Evolutionary conservation across 2,888 invertebrate species (phyloP), one percentile per base, ranked within the genome.

Genomic region (Drosophila nr. perissopoda): DNA sequence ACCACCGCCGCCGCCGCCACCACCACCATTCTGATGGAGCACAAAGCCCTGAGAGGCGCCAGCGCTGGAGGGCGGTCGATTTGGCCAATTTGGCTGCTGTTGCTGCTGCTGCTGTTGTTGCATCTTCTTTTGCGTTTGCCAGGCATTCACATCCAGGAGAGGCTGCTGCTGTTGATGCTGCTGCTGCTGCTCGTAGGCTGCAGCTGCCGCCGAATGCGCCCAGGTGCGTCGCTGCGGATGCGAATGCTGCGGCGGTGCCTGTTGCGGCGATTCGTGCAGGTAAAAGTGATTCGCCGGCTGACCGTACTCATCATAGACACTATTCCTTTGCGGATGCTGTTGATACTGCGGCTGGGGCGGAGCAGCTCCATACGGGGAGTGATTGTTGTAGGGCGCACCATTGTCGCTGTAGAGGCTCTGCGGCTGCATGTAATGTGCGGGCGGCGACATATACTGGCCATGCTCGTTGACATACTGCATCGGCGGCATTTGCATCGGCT

Each of bases 271-370:
- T 89, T 96, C 96, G 92, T 97, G 97, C 84, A 97, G 94, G 93
- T 96, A 97, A 93, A 97, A 97, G 92, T 96, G 96, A 80, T 95
- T 94, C 31, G 73, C 74, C 72, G 95, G 94, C 82, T 92, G 93
- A 4, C 91, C 93, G 86, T 93, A 93, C 60, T 93, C 93, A 79
- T 93, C 93, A 66, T 96, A 96, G 65, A 94, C 94, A 66, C 94
- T 94, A 69, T 92, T 92, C 72, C 92, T 91, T 76, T 83, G 91
- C 78, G 95, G 94, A 34, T 75, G 71, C 76, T 83, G 91, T 77
- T 95, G 94, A 29, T 78, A 70, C 54, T 76, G 75, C 33, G 51
- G 70, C 48, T 46, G 69, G 54, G 95, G 94, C 71, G 94, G 94
- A 33, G 94, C 93, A 63, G 92, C 92, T 49, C 88, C 81, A 34